phyloP scores from a whole-genome alignment of 1,140 invertebrate species.

The Drosophila mauritiana region DNA sequence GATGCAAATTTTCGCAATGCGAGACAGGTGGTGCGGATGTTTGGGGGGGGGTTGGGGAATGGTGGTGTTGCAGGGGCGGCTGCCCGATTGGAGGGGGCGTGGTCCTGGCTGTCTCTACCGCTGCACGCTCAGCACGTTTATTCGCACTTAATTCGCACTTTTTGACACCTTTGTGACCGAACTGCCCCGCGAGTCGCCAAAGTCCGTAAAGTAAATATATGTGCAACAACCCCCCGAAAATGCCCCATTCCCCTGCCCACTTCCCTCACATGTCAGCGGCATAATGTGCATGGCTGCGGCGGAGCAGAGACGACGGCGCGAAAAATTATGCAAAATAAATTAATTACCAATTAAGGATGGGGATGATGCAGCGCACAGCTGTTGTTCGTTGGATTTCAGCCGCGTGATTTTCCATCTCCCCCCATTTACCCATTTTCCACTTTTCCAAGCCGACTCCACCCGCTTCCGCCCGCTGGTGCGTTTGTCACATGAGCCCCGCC shows the following conservation, averaged over 20 bases:
- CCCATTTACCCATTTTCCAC: too few relatives aligned
- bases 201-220: slow-evolving; percentile 62
- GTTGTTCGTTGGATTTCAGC: slow-evolving; percentile 57
- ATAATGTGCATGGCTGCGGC: slow-evolving; percentile 59
- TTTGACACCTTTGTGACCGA: slow-evolving; percentile 71
- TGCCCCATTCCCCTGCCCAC: background rate
- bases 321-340: slow-evolving; percentile 83
- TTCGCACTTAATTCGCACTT: slow-evolving; percentile 82
- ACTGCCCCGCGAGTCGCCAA: slow-evolving; percentile 4
- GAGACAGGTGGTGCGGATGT: slow-evolving; percentile 34
- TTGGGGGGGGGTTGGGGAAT: background rate
- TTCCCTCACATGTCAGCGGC: slow-evolving; percentile 56
- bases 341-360: slow-evolving; percentile 77
- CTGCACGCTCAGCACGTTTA: slow-evolving; percentile 80
- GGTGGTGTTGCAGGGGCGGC: background rate
- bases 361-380: slow-evolving; percentile 45
- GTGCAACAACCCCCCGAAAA: too few relatives aligned
- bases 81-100: slow-evolving; percentile 33
- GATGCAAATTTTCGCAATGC: slow-evolving; percentile 67
- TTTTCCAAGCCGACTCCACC: too few relatives aligned
- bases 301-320: slow-evolving; percentile 30
- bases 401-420: background rate
- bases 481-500: slow-evolving; percentile 78
- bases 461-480: slow-evolving; percentile 27
- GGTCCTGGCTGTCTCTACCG: slow-evolving; percentile 36